phyloP scores from a whole-genome alignment of 2,888 invertebrate genomes.

The Lepidocyrtinus sp. region DNA sequence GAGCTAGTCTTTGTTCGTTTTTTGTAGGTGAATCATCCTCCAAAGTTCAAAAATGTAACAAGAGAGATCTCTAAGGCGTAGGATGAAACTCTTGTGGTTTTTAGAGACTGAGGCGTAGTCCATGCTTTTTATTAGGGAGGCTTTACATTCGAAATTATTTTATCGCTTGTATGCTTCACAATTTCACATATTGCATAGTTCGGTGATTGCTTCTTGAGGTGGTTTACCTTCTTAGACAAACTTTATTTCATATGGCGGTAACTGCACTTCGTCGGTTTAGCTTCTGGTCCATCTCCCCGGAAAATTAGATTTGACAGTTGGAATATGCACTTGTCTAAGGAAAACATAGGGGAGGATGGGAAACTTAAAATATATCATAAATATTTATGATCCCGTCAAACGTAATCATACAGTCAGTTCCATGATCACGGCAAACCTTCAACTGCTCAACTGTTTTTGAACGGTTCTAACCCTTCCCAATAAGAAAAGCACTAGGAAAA shows the following conservation, averaged over 20 bases:
- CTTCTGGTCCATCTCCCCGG: constrained; percentile 13
- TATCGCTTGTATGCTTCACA: too few relatives aligned
- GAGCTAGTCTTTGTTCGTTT: too few relatives aligned
- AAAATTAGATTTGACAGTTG: constrained; percentile 4
- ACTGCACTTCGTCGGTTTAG: neutral
- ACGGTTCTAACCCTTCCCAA: neutral
- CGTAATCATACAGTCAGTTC: constrained; percentile 1
- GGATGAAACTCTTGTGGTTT: too few relatives aligned
- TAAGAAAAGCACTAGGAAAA: neutral
- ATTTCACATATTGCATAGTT: too few relatives aligned
- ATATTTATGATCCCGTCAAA: neutral
- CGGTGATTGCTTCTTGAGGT: neutral
- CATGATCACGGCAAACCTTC: neutral
- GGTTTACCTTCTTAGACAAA: too few relatives aligned
- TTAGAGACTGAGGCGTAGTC: too few relatives aligned
- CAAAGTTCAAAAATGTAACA: too few relatives aligned
- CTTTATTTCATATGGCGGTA: too few relatives aligned
- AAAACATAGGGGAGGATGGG: neutral
- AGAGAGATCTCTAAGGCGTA: too few relatives aligned
- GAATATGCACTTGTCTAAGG: constrained; percentile 7
- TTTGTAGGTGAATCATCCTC: too few relatives aligned
- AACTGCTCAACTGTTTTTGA: neutral
- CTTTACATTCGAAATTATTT: too few relatives aligned
- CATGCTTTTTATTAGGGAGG: too few relatives aligned
- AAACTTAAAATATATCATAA: neutral